Percentiles rank a stretch among this genome's conserved stretches.
Evolutionary conservation across 2,797 vertebrate genomes (phyloP).

Genomic region (Lagodon rhomboides): DNA sequence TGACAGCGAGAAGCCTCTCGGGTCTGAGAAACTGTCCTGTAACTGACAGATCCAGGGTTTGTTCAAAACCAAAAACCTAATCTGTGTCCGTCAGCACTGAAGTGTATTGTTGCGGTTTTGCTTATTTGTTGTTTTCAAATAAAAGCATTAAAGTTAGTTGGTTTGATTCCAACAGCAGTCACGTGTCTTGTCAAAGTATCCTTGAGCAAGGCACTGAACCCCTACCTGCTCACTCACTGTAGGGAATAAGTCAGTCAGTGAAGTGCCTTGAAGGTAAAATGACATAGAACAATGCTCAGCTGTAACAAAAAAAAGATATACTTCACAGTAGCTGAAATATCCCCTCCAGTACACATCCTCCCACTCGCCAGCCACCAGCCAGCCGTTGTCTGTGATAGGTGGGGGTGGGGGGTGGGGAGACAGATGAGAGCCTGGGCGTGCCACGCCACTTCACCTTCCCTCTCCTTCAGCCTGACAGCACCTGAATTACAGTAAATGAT

Average conservation of each 20-base stretch:
- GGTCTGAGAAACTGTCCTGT: neutral
- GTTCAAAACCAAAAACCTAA: neutral
- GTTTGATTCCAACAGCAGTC: constrained; percentile 10
- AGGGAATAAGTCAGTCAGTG: constrained; percentile 32
- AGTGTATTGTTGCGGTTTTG: neutral
- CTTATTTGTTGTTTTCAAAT: neutral
- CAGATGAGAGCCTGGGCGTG: constrained; percentile 81
- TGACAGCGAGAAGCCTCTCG: neutral
- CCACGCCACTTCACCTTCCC: constrained; percentile 90
- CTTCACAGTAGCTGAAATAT: constrained; percentile 49
- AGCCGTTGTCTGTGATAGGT: constrained; percentile 66
- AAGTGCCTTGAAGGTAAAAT: constrained; percentile 41
- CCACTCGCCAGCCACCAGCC: constrained; percentile 36
- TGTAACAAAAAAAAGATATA: constrained; percentile 43
- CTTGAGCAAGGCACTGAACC: constrained; percentile 36
- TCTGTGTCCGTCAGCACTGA: neutral
- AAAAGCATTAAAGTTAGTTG: neutral
- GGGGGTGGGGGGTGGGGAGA: constrained; percentile 72
- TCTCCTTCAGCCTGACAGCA: constrained; percentile 90
- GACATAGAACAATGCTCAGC: constrained; percentile 32
- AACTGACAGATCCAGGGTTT: constrained; percentile 3
- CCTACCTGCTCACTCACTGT: constrained; percentile 8
- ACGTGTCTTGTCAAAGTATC: neutral
- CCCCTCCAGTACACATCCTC: constrained; percentile 47
- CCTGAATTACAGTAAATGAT: constrained; percentile 93